Evolutionary conservation across 2,113 vertebrate species (phyloP).

Genomic region (Calidris pugnax): DNA sequence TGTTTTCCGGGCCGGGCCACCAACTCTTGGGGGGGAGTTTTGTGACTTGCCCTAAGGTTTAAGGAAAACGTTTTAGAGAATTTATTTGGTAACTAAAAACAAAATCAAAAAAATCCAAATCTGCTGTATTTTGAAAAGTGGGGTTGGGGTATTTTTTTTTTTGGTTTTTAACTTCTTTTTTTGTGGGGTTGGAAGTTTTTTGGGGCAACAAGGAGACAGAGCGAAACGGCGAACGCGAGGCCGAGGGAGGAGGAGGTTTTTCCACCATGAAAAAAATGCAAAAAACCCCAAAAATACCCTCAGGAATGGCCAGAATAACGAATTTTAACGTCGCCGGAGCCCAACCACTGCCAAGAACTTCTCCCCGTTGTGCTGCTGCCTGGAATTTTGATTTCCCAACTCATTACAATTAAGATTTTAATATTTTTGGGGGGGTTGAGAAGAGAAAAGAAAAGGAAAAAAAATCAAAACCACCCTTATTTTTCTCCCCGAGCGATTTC

Average conservation of each 20-base stretch:
- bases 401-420: no score
- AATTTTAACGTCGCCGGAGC: no score
- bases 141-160: neutral
- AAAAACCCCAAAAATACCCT: no score
- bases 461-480: neutral
- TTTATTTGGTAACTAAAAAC: constrained; percentile 73
- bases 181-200: no score
- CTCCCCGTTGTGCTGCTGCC: neutral
- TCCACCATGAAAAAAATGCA: no score
- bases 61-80: constrained; percentile 2
- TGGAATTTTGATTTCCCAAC: no score
- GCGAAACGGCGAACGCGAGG: no score
- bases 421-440: no score
- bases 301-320: accelerated
- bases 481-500: neutral
- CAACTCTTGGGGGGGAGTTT: neutral
- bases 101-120: neutral
- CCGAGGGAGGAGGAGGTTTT: no score
- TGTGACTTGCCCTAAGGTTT: neutral
- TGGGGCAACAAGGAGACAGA: no score
- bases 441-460: no score
- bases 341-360: neutral
- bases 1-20: neutral
- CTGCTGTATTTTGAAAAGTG: constrained; percentile 36
- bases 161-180: neutral